Evolutionary conservation across 2,113 vertebrate genomes (phyloP), one percentile per base, ranked within the genome.

Genomic region (Leptobrachium leishanense): DNA sequence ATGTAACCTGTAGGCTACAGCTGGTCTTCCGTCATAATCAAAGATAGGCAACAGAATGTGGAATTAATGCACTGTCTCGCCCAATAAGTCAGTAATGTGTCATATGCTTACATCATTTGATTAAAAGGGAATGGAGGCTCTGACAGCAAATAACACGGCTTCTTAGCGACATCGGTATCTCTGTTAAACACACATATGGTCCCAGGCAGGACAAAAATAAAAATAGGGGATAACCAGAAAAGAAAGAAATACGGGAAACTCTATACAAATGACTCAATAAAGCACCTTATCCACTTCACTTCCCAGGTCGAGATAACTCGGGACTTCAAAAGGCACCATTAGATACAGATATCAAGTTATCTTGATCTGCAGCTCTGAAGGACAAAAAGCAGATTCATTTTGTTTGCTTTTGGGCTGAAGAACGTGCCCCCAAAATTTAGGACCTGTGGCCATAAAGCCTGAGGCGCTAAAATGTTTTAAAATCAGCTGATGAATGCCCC

Each of bases 1-100:
- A 12, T 12, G 75, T 77, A 77, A 62, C 75, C 75, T 77, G 75
- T 69, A 70, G 75, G 75, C 67, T 77, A 77, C 75, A 77, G 75
- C 66, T 77, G 75, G 66, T 77, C 50, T 69, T 69, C 55, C 67
- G 55, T 57, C 67, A 77, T 65, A 68, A 62, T 77, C 67, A 69
- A 15, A 69, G 75, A 69, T n/a, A 12, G 67, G 75, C 66, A 63
- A 70, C 66, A 77, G 66, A 70, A 77, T 59, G 20, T 50, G 67
- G 53, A 57, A 68, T 62, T 59, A 59, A 70, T 77, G 66, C 67
- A 77, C 20, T 62, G 75, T 77, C 67, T 77, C 65, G 62, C 75
- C 75, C 75, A 77, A 69, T 69, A 57, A 62, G 54, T 69, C 57
- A 67, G 50, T 70, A 53, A 69, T 69, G 44, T 77, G 66, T 59